Evolutionary conservation across 2,113 vertebrate species (phyloP).

Genomic region (Pterocles burchelli): DNA sequence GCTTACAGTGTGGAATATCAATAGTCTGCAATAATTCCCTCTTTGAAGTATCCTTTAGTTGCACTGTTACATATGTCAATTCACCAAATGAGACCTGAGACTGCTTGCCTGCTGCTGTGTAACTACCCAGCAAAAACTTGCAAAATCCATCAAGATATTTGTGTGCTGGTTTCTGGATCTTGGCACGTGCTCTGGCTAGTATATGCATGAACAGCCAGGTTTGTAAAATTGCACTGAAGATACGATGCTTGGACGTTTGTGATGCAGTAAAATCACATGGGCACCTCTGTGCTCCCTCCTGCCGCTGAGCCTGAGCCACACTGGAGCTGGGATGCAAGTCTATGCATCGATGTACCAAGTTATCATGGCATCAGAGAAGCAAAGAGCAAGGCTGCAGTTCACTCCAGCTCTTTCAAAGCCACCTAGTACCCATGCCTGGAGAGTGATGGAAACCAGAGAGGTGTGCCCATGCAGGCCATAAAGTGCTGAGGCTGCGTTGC

Average conservation of each 20-base stretch:
- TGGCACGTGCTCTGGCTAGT: not conserved
- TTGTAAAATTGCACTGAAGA: not conserved
- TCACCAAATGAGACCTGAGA: not conserved
- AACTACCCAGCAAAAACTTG: not conserved
- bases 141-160: not conserved
- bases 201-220: fast-evolving
- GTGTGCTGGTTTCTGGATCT: not conserved
- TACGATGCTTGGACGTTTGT: not conserved
- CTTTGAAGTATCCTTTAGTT: not conserved
- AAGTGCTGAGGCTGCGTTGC: not conserved
- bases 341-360: fast-evolving
- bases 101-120: not conserved
- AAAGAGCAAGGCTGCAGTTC: not conserved
- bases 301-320: not conserved
- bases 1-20: not conserved
- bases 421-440: fast-evolving
- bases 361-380: not conserved
- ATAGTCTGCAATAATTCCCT: not conserved
- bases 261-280: not conserved
- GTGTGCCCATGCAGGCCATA: not conserved
- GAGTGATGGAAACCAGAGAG: not conserved
- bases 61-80: not conserved
- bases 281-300: not conserved
- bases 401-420: not conserved
- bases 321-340: not conserved